Base-by-base conservation (phyloP, 2,797 vertebrate species). In the Cyprinella venusta region DNA sequence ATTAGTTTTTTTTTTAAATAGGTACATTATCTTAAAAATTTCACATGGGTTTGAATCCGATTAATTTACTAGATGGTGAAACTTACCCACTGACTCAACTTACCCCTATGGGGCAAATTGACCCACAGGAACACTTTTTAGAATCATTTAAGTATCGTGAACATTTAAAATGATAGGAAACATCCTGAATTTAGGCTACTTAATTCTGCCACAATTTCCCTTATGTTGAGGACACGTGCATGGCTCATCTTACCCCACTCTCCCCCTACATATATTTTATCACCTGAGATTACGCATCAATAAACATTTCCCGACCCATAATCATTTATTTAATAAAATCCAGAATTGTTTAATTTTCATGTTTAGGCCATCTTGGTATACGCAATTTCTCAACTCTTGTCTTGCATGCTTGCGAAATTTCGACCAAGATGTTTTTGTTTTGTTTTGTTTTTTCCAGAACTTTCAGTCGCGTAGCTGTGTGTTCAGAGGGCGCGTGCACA, bases 401-500 rank as follows among this genome's bases (percentile, higher is more conserved):
- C 48, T 2, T 30, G 15, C 1, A 30, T 10, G 24, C 9, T 50
- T 16, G 69, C 24, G 0, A 52, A 50, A 71, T 33, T 36, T 54
- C 24, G 9, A 72, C 8, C 26, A 33, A 21, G 18, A 30, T 30
- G 26, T 30, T 30, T 30, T 30, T n/a, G n/a, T n/a, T n/a, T n/a
- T n/a, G n/a, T n/a, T 30, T 30, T 30, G 1, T 30, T 30, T 30
- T 30, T 30, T 30, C 26, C 26, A 30, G 26, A 30, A 1, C 36
- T 54, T 74, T 36, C 19, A 4, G 21, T 54, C 0, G 19, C 19
- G 48, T 56, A 36, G 4, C 69, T 26, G 68, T 30, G 42, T 26
- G 24, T 18, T 38, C n/a, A 1, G 30, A 12, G 8, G 79, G 68
- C 84, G 50, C 84, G 79, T 64, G 84, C 79, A 63, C 40, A 69